Conservation (phyloP, 2,113 vertebrate genomes). For the Vulpes ferrilata region DNA sequence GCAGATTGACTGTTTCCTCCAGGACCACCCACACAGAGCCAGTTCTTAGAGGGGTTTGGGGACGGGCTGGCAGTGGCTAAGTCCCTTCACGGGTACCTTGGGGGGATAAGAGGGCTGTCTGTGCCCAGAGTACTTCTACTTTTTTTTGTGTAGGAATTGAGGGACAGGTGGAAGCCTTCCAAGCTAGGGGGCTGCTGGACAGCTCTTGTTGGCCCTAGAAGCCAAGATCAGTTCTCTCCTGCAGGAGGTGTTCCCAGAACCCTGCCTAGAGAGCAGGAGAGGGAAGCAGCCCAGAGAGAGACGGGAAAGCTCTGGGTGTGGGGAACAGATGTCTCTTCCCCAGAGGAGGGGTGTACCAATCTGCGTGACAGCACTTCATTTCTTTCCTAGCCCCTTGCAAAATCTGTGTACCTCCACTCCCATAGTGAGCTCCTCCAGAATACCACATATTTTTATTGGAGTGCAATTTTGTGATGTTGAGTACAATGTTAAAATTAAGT, state of each 20-base stretch:
- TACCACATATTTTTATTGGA: too few relatives aligned
- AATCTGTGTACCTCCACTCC: rapidly evolving
- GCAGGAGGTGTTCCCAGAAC: background rate
- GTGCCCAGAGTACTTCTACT: background rate
- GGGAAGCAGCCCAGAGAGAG: background rate
- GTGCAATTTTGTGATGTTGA: background rate
- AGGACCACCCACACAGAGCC: background rate
- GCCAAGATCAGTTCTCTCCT: background rate
- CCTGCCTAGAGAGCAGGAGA: background rate
- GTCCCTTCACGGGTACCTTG: background rate
- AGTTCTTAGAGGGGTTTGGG: background rate
- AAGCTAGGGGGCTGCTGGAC: background rate
- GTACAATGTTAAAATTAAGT: background rate
- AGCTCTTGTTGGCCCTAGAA: background rate
- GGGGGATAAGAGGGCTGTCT: background rate
- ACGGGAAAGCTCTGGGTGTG: background rate
- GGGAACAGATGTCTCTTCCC: background rate
- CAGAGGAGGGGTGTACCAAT: rapidly evolving
- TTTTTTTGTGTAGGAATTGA: background rate
- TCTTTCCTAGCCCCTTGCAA: background rate
- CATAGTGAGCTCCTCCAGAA: background rate
- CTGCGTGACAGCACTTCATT: background rate
- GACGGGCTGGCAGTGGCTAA: background rate
- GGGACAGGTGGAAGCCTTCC: background rate
- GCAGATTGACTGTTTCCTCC: background rate